Percentiles rank a stretch among this genome's conserved stretches.
Conservation (phyloP, 2,113 vertebrate genomes). For the Nothoprocta pentlandii region DNA sequence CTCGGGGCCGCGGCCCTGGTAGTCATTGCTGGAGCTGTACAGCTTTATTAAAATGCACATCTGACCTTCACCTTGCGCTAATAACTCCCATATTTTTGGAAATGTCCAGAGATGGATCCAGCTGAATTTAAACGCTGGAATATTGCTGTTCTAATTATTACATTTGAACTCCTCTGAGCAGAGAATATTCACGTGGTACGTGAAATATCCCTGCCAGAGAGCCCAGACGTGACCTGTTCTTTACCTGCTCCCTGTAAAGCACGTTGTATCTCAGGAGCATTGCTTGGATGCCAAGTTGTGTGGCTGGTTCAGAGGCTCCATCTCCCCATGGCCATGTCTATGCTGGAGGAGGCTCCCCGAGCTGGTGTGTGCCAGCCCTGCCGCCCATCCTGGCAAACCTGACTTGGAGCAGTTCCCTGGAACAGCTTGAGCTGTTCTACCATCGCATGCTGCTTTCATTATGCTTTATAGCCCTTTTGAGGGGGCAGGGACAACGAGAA, state of each 20-base stretch:
- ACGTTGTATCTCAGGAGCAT: neutral
- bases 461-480: constrained; percentile 29
- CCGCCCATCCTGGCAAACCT: neutral
- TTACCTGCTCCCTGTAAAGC: neutral
- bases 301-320: neutral
- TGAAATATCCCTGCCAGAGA: neutral
- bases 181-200: fast-evolving
- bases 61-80: neutral
- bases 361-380: neutral
- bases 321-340: neutral
- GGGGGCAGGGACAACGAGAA: neutral
- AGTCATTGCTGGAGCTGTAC: neutral
- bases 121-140: neutral
- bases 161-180: neutral
- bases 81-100: neutral
- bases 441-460: constrained; percentile 67
- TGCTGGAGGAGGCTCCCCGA: neutral
- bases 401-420: neutral
- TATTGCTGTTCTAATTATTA: neutral
- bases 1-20: neutral
- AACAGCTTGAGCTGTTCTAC: constrained; percentile 34
- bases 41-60: neutral
- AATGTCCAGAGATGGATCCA: neutral
- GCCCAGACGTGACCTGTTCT: neutral
- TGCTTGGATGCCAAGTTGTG: neutral